Conservation (phyloP, 2,113 vertebrate species). For the Ondatra zibethicus region DNA sequence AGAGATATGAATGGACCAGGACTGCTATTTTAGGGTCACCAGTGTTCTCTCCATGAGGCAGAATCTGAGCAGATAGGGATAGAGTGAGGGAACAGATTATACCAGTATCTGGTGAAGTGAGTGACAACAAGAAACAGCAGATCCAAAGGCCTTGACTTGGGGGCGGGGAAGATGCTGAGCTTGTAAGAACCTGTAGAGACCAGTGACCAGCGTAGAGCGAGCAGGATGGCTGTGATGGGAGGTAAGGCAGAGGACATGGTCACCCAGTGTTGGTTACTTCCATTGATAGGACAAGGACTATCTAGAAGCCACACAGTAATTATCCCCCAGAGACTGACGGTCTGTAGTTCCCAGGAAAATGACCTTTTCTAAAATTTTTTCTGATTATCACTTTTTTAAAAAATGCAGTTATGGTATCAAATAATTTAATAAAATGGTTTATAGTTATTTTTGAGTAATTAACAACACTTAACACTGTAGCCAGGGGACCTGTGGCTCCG, state of each 20-base stretch:
- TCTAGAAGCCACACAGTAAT: background rate
- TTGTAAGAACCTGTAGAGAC: background rate
- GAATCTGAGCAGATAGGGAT: background rate
- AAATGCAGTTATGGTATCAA: background rate
- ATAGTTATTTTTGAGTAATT: background rate
- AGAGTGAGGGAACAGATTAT: background rate
- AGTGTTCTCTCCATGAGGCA: background rate
- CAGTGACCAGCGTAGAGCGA: background rate
- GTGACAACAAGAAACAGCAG: background rate
- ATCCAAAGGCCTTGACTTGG: background rate
- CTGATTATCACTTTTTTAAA: background rate
- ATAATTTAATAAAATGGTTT: background rate
- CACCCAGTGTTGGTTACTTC: background rate
- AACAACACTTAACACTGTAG: background rate
- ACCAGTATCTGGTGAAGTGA: background rate
- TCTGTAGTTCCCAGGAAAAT: background rate
- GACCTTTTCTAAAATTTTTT: background rate
- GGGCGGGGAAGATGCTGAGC: background rate
- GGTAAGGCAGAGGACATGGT: background rate
- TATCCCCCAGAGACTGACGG: background rate
- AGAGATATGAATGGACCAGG: background rate
- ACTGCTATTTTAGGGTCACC: background rate
- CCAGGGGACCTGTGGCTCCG: background rate
- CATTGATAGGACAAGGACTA: fast-evolving
- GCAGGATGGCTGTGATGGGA: background rate